These are phyloP conservation scores for Seira ritae DNA, from an alignment of 2,888 invertebrate species.

Conservation along the genomic window DNA sequence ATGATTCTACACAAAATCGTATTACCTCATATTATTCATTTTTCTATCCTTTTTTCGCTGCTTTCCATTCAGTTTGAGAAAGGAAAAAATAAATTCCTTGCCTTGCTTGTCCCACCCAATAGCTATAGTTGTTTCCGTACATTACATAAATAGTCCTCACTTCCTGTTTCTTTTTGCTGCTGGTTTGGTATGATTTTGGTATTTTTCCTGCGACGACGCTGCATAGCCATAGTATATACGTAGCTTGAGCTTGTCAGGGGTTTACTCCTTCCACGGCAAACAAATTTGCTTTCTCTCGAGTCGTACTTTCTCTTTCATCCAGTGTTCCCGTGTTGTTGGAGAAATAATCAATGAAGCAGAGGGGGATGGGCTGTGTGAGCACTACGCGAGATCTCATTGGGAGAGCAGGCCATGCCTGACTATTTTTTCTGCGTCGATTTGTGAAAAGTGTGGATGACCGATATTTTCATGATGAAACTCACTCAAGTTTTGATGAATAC, in stretches of 20 bases:
- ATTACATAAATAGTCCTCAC: conserved; percentile 8
- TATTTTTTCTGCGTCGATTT: not conserved
- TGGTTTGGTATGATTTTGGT: too few species aligned
- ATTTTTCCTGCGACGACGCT: conserved; percentile 6
- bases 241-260: not conserved
- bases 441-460: conserved; percentile 18
- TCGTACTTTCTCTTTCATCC: conserved; percentile 43
- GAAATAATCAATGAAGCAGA: conserved; percentile 57
- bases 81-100: conserved; percentile 2
- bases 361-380: conserved; percentile 44
- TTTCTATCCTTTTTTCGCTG: not conserved
- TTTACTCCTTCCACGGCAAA: not conserved
- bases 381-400: conserved; percentile 8
- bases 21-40: conserved; percentile 1
- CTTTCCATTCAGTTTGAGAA: not conserved
- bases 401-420: not conserved
- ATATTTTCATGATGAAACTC: conserved; percentile 18
- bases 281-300: conserved; percentile 23
- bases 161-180: too few species aligned
- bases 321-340: conserved; percentile 18
- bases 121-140: conserved; percentile 11
- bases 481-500: conserved; percentile 15
- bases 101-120: conserved; percentile 18
- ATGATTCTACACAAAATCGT: conserved; percentile 3
- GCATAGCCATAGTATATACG: not conserved